A percentile compares a stretch with the other conserved stretches of the same genome.
These are phyloP conservation scores for Amphipyra tragopoginis DNA, from an alignment of 2,888 invertebrate genomes.

Conservation along the genomic window DNA sequence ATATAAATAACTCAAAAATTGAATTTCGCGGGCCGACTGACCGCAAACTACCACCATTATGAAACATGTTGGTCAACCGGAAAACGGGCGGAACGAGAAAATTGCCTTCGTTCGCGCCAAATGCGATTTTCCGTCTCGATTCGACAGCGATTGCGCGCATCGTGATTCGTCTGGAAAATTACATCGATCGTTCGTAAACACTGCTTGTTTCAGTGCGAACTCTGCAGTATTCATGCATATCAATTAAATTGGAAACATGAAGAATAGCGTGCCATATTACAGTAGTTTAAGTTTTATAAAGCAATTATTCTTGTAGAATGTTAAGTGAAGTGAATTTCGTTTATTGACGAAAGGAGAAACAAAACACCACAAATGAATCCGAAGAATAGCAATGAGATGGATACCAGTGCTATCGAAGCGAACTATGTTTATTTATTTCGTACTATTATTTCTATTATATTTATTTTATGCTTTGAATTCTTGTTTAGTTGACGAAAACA, in stretches of 20 bases:
- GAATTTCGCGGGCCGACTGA: too few relatives aligned
- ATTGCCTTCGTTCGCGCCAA: conserved; percentile 48
- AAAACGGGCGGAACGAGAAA: conserved; percentile 36
- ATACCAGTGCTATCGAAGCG: conserved; percentile 80
- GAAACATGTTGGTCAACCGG: not conserved
- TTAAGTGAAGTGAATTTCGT: conserved; percentile 37
- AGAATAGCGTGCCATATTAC: not conserved
- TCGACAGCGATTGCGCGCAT: conserved; percentile 67
- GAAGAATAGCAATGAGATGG: conserved; percentile 83
- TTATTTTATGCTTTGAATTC: conserved; percentile 84
- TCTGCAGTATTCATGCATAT: conserved; percentile 44
- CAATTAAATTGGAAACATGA: conserved; percentile 28
- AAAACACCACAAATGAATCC: conserved; percentile 75
- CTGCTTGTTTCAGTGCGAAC: conserved; percentile 17
- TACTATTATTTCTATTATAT: conserved; percentile 84
- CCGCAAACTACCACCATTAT: conserved; percentile 2
- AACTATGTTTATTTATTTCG: conserved; percentile 83
- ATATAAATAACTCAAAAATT: too few relatives aligned
- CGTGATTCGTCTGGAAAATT: conserved; percentile 44
- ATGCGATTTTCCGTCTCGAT: conserved; percentile 52
- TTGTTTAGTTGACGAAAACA: conserved; percentile 85
- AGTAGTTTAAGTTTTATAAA: not conserved
- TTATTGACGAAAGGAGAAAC: conserved; percentile 40
- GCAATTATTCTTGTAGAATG: conserved; percentile 18
- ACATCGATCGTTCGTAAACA: conserved; percentile 62